Evolutionary conservation across 2,113 vertebrate genomes (phyloP), one percentile per base, ranked within the genome.

Genomic region (Orycteropus afer): DNA sequence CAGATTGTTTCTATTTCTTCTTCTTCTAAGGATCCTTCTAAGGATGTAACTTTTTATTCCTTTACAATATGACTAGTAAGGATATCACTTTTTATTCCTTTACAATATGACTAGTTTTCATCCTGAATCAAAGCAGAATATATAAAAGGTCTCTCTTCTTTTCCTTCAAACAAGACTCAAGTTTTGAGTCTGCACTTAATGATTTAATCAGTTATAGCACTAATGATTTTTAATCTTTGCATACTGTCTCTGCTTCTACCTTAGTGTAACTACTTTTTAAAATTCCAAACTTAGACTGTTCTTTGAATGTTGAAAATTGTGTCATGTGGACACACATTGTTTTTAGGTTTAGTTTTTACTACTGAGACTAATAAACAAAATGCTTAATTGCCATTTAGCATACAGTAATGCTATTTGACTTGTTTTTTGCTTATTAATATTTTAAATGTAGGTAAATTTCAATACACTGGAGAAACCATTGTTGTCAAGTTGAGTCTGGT

Each of bases 311-410:
- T 90, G 13, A 90, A 93, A 95, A 89, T 89, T 40, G 34, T 93
- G 15, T 95, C 49, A 79, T 51, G 67, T 96, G 25, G 40, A 37
- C 89, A 78, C 7, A 83, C 22, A 87, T 91, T 93, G 96, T 84
- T 86, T 96, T 96, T 91, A 89, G 47, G 47, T 91, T 91, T 78
- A 92, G 42, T 90, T 96, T 96, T 95, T 85, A 86, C 53, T 83
- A 86, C 29, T 90, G 20, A 88, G 27, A 87, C 47, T 95, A 80
- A 79, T 95, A 80, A 79, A 79, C 45, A 84, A 94, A 96, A 94
- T 80, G 74, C 59, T 95, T 29, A 59, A 4, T 94, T 94, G 37
- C n/a, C 89, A 87, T 94, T 93, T 95, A 88, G 57, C 85, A 81
- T 95, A 73, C 71, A 12, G 85, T 95, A 89, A 81, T 89, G 27